These are phyloP conservation scores for Dysidea cf. avara DNA, from an alignment of 37 sponge, comb jelly and placozoan species.

Conservation along the genomic window DNA sequence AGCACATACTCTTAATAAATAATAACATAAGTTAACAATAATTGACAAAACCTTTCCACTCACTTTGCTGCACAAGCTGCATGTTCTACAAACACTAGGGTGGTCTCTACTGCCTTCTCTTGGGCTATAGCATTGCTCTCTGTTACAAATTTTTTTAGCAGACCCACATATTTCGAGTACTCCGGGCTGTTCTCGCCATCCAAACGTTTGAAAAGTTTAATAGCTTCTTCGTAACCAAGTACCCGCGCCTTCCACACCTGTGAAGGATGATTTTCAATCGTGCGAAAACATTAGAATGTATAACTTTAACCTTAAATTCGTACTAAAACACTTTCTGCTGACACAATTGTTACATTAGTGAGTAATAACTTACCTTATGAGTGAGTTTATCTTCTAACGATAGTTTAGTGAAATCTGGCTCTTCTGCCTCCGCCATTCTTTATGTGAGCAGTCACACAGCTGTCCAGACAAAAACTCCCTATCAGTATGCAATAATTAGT, in stretches of 20 bases:
- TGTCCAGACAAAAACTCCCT: neutral
- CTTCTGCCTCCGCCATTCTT: conserved; percentile 43
- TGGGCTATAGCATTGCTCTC: conserved; percentile 90
- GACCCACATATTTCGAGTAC: conserved; percentile 68
- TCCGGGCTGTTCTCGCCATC: conserved; percentile 82
- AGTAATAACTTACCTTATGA: conserved; percentile 70
- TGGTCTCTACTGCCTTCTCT: conserved; percentile 91
- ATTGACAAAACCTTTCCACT: conserved; percentile 23
- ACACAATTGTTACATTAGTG: neutral
- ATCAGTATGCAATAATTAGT: neutral
- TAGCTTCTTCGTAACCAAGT: conserved; percentile 86
- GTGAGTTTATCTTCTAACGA: conserved; percentile 71
- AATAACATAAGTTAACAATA: neutral
- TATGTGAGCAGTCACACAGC: neutral
- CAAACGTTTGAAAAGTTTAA: conserved; percentile 72
- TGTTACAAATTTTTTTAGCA: conserved; percentile 81
- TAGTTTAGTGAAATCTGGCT: conserved; percentile 71
- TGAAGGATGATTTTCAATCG: too few species aligned
- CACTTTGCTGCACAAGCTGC: conserved; percentile 83
- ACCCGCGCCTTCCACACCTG: conserved; percentile 89
- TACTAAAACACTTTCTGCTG: neutral
- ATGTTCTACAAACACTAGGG: conserved; percentile 75
- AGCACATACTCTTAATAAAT: conserved; percentile 39
- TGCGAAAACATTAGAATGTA: neutral
- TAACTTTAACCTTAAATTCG: neutral